phyloP scores from a whole-genome alignment of 2,797 vertebrate species.

The Pogonophryne albipinna region DNA sequence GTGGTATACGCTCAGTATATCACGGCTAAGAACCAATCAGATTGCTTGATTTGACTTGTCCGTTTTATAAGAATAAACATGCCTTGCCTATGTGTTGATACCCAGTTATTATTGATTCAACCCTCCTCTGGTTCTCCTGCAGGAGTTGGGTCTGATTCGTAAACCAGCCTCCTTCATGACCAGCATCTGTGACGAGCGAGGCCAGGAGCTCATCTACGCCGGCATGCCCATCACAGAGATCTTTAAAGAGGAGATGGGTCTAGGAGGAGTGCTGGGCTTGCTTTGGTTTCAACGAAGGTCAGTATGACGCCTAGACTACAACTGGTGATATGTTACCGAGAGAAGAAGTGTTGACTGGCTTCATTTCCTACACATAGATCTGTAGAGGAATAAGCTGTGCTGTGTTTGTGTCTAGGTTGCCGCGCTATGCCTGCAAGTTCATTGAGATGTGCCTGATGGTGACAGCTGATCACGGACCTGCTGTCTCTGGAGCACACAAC shows the following conservation, averaged over 20 bases:
- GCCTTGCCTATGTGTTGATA: not conserved
- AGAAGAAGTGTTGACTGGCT: not conserved
- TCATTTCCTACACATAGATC: not conserved
- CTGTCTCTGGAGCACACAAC: constrained; percentile 97
- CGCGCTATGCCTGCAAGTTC: constrained; percentile 96
- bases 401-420: constrained; percentile 85
- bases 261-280: constrained; percentile 96
- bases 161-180: constrained; percentile 99
- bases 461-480: constrained; percentile 96
- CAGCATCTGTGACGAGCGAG: constrained; percentile 98
- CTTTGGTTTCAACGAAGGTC: constrained; percentile 98
- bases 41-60: no score
- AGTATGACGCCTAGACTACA: not conserved
- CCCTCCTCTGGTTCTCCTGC: constrained; percentile 1
- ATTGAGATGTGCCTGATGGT: constrained; percentile 99
- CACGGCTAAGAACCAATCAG: no score
- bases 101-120: not conserved
- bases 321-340: not conserved
- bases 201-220: constrained; percentile 98
- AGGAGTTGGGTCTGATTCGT: constrained; percentile 97
- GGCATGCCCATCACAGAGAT: constrained; percentile 99
- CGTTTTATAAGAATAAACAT: no score
- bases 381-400: not conserved
- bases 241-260: constrained; percentile 98
- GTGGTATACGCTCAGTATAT: no score